Evolutionary conservation across 1,140 invertebrate species (phyloP), one percentile per base, ranked within the genome.

Genomic region (Drosophila erecta): DNA sequence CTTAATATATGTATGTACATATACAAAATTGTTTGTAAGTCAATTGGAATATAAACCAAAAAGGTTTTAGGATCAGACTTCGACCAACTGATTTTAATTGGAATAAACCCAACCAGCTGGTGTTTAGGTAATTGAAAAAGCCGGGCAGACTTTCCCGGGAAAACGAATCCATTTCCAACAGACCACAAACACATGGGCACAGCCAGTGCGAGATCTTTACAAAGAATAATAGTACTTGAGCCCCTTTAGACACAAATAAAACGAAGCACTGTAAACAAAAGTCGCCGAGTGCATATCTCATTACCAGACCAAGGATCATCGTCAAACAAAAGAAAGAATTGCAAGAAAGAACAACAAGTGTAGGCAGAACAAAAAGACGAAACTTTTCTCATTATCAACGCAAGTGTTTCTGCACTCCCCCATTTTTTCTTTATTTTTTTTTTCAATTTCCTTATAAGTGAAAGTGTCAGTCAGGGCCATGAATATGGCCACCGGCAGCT

Each of bases 381-480:
- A 80, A 85, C 77, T 85, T 86, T 81, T 86, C 77, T 81, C 77
- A 86, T 85, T 81, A 86, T 62, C 60, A 78, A 78, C 60, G 73
- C 77, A 86, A 85, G 81, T 84, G 81, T 85, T 86, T 86, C 56
- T 43, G 62, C 40, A 27, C 59, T 44, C 47, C 30, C 22, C 7
- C 44, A 50, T 15, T 30, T 27, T 20, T 12, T 11, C 35, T 10
- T 5, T 6, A 17, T 38, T 20, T 35, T 15, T 15, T 5, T 37
- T 35, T 44, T 65, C 44, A 12, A 12, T 50, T 69, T n/a, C 50
- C 15, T 37, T 46, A 47, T 37, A 46, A 72, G 56, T 43, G 35
- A 35, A 72, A 51, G 44, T 72, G 70, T 60, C 41, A 67, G 69
- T 54, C 74, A 64, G 69, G 75, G 75, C 62, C 61, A 83, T 75